Percentiles rank a stretch among this genome's conserved stretches.
phyloP scores from a whole-genome alignment of 2,113 vertebrate genomes.

The Okapia johnstoni region DNA sequence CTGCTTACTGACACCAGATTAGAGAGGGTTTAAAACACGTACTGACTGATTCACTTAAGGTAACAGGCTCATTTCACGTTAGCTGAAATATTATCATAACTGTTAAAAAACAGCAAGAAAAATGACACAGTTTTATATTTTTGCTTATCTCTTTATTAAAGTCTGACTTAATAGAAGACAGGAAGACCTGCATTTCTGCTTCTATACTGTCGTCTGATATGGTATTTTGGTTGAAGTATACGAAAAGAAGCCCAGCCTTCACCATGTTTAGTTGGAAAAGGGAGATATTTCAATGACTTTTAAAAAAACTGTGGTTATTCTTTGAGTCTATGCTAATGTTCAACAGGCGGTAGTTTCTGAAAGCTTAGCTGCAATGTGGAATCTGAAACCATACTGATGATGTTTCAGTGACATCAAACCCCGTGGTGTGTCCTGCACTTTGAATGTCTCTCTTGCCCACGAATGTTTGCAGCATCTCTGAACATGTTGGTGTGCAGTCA shows the following conservation, averaged over 20 bases:
- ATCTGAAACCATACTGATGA: rapidly evolving
- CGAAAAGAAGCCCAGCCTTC: not conserved
- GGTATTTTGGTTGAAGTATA: not conserved
- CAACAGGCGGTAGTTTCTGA: not conserved
- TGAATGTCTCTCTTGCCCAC: rapidly evolving
- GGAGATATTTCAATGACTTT: not conserved
- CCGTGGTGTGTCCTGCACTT: rapidly evolving
- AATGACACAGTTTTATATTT: not conserved
- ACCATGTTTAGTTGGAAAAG: not conserved
- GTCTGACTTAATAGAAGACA: not conserved
- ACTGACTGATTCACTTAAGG: not conserved
- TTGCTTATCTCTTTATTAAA: not conserved
- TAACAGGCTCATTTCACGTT: not conserved
- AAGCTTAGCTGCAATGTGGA: not conserved
- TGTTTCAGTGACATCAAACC: rapidly evolving
- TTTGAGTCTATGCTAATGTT: not conserved
- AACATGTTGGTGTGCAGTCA: rapidly evolving
- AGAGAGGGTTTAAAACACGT: not conserved
- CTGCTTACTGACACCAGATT: not conserved
- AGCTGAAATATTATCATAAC: not conserved
- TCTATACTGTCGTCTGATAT: not conserved
- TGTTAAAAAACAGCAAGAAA: not conserved
- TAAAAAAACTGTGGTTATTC: not conserved
- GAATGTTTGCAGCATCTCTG: rapidly evolving
- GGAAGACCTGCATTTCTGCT: not conserved